phyloP scores from a whole-genome alignment of 2,113 vertebrate species.

The Neodontobutis hainanensis region DNA sequence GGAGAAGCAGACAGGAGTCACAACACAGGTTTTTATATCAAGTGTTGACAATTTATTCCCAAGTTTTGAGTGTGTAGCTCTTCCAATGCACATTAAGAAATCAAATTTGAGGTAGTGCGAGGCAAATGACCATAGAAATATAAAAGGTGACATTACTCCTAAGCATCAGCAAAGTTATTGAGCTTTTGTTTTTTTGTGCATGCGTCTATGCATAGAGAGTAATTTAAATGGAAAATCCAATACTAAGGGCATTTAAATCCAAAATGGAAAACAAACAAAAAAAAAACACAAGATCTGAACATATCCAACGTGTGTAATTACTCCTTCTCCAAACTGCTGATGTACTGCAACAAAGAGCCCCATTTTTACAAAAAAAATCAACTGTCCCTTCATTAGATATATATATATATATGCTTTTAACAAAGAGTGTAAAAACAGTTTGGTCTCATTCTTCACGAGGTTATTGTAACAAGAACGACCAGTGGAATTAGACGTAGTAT shows the following conservation, averaged over 20 bases:
- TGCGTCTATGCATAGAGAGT: background rate
- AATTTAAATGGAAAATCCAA: background rate
- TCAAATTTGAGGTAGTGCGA: too few species aligned
- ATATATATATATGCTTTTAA: background rate
- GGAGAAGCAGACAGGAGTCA: too few species aligned
- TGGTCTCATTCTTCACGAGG: background rate
- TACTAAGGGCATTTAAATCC: too few species aligned
- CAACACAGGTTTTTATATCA: too few species aligned
- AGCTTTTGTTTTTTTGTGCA: background rate
- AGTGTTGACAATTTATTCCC: too few species aligned
- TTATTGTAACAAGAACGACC: conserved; percentile 1
- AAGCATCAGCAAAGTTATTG: background rate
- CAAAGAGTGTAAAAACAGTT: background rate
- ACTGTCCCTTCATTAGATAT: background rate
- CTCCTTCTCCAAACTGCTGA: too few species aligned
- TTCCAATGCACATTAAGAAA: too few species aligned
- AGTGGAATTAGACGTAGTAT: background rate
- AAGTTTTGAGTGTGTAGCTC: too few species aligned
- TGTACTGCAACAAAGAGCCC: background rate
- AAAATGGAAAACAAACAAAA: background rate
- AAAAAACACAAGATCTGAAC: too few species aligned
- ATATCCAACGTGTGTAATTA: too few species aligned
- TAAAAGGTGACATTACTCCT: background rate
- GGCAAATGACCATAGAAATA: background rate
- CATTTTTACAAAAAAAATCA: background rate